Evolutionary conservation across 2,888 invertebrate genomes (phyloP).

Genomic region (Cecidostiba fungosa): DNA sequence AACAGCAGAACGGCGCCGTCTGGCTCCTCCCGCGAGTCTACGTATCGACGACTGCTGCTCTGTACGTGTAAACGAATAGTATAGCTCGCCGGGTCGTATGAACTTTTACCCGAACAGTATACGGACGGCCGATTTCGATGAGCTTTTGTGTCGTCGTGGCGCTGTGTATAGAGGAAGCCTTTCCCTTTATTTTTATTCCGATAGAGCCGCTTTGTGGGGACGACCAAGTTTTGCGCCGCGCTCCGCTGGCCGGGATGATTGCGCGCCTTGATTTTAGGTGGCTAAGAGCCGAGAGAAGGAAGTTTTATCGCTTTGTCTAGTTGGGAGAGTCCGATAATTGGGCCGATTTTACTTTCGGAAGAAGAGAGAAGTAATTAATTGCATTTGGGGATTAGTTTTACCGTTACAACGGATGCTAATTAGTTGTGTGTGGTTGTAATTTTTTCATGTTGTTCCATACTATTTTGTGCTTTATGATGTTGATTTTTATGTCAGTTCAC

Average conservation of each 20-base stretch:
- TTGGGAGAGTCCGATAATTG: constrained; percentile 7
- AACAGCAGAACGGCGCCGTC: constrained; percentile 27
- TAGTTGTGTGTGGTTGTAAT: background rate
- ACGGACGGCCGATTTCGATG: too few species aligned
- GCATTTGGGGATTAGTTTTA: background rate
- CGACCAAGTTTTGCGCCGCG: background rate
- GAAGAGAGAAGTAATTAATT: background rate
- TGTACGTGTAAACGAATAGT: background rate
- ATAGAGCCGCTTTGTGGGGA: background rate
- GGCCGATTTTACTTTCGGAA: background rate
- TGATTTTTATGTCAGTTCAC: constrained; percentile 17
- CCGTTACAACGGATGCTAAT: background rate
- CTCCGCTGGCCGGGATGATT: background rate
- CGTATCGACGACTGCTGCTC: background rate
- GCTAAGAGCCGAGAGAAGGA: background rate
- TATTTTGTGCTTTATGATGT: background rate
- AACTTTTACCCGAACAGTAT: too few species aligned
- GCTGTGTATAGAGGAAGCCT: background rate
- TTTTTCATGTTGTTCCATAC: background rate
- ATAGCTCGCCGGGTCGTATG: too few species aligned
- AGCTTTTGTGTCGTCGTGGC: too few species aligned
- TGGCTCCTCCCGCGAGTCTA: constrained; percentile 21
- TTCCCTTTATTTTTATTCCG: background rate
- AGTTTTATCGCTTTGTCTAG: background rate
- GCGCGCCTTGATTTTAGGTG: background rate